phyloP scores from a whole-genome alignment of 2,888 invertebrate genomes.

The Silvanus unidentatus region DNA sequence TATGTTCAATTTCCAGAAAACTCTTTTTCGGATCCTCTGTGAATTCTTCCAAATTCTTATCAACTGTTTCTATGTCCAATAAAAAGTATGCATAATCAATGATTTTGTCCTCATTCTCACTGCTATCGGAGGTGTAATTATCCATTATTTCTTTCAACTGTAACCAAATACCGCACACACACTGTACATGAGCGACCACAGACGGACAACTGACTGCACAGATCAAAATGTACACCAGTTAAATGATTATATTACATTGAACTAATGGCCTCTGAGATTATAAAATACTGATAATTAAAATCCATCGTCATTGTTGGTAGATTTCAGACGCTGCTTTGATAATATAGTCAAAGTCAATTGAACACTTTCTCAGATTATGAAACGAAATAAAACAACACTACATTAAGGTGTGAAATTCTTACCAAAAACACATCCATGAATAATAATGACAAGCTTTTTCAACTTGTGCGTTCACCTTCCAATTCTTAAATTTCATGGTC shows the following conservation, averaged over 20 bases:
- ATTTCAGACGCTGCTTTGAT: too few relatives aligned
- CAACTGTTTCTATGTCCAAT: slow-evolving; percentile 54
- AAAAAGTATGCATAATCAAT: slow-evolving; percentile 63
- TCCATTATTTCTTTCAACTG: slow-evolving; percentile 52
- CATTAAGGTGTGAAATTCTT: too few relatives aligned
- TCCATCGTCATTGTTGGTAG: too few relatives aligned
- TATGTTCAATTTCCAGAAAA: slow-evolving; percentile 59
- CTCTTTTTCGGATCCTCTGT: slow-evolving; percentile 55
- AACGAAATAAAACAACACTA: too few relatives aligned
- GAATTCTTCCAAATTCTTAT: slow-evolving; percentile 58
- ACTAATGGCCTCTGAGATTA: slow-evolving; percentile 1
- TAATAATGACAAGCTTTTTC: too few relatives aligned
- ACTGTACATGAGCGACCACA: background rate
- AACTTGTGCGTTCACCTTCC: too few relatives aligned
- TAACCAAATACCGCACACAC: background rate
- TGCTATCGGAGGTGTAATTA: slow-evolving; percentile 75
- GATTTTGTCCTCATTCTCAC: slow-evolving; percentile 56
- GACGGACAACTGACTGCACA: too few relatives aligned
- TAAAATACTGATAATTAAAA: background rate
- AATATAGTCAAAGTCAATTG: too few relatives aligned
- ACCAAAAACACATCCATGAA: too few relatives aligned
- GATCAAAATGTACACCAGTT: too few relatives aligned
- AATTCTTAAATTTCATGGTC: too few relatives aligned
- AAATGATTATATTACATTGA: background rate
- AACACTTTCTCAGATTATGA: too few relatives aligned